Percentiles rank a stretch among this genome's conserved stretches.
These are phyloP conservation scores for Rhinoptilus africanus DNA, from an alignment of 2,113 vertebrate genomes.

Conservation along the genomic window DNA sequence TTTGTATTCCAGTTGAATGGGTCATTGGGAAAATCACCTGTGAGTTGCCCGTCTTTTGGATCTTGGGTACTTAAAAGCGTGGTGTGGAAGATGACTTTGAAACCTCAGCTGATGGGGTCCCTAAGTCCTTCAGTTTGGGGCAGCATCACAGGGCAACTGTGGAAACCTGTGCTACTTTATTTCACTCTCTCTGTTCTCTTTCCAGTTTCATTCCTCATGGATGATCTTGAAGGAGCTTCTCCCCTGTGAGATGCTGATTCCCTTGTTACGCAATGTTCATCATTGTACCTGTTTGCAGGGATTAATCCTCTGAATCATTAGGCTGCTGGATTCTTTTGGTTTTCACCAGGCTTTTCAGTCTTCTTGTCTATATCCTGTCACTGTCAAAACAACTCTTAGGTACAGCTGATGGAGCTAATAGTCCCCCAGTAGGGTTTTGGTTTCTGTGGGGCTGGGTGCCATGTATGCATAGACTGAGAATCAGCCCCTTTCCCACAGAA, in stretches of 20 bases:
- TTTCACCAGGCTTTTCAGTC: background rate
- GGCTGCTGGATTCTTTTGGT: background rate
- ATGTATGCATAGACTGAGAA: background rate
- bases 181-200: background rate
- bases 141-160: background rate
- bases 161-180: background rate
- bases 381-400: background rate
- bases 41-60: background rate
- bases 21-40: background rate
- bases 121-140: background rate
- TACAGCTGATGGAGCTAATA: background rate
- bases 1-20: slow-evolving; percentile 3
- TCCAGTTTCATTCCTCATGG: background rate
- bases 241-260: background rate
- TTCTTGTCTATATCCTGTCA: background rate
- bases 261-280: background rate
- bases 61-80: background rate
- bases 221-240: background rate
- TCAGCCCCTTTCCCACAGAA: background rate
- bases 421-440: background rate
- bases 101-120: background rate
- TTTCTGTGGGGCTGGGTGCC: background rate
- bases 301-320: background rate
- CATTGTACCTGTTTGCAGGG: background rate
- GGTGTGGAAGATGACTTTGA: background rate